These are phyloP conservation scores for Meloe dianella DNA, from an alignment of 2,888 invertebrate species.

Conservation along the genomic window DNA sequence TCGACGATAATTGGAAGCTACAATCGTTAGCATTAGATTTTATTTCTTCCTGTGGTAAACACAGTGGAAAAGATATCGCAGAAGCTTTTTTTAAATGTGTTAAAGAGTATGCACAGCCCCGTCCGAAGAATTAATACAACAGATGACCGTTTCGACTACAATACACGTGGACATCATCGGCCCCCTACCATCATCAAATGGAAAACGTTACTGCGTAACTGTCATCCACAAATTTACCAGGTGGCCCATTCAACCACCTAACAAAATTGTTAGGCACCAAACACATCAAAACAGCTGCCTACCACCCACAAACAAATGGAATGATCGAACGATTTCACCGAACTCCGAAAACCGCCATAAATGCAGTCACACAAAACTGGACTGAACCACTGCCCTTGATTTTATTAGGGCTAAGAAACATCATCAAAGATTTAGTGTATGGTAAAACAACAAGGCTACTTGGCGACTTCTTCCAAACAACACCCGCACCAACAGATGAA, in stretches of 20 bases:
- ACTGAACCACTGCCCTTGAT: neutral
- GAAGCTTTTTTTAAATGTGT: too few species aligned
- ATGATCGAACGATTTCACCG: conserved; percentile 45
- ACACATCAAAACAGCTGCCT: conserved; percentile 39
- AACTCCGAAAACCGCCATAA: neutral
- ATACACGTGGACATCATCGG: too few species aligned
- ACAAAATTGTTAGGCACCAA: neutral
- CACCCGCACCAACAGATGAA: neutral
- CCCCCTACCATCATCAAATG: too few species aligned
- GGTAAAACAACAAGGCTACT: neutral
- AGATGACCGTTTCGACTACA: too few species aligned
- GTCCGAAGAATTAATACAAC: too few species aligned
- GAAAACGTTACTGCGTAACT: too few species aligned
- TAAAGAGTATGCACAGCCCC: too few species aligned
- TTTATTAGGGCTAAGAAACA: neutral
- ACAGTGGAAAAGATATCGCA: too few species aligned
- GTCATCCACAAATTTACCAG: too few species aligned
- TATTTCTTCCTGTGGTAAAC: too few species aligned
- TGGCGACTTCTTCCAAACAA: neutral
- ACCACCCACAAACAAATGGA: conserved; percentile 52
- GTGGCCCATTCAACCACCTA: neutral
- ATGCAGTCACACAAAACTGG: neutral
- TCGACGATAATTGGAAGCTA: too few species aligned
- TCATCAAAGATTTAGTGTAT: neutral
- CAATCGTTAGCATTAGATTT: too few species aligned